Conservation (phyloP, 2,888 invertebrate genomes). For the Lasioglossum malachurum region DNA sequence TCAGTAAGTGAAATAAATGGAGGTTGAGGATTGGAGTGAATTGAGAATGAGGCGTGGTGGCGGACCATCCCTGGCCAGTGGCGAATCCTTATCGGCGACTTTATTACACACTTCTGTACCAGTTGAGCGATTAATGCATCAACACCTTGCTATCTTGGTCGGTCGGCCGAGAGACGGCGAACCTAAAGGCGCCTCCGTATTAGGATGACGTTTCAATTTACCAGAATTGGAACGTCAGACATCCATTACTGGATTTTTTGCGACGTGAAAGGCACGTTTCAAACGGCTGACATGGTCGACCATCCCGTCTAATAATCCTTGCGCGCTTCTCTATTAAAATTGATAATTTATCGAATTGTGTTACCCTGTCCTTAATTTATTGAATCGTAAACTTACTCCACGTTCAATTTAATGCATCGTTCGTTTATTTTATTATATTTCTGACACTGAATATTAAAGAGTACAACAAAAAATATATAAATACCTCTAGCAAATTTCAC, state of each 20-base stretch:
- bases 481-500: no score
- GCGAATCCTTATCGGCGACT: slow-evolving; percentile 31
- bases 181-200: slow-evolving; percentile 19
- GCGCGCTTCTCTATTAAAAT: neutral
- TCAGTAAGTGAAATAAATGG: neutral
- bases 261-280: neutral
- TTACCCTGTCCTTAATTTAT: neutral
- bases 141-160: slow-evolving; percentile 16
- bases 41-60: neutral
- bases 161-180: neutral
- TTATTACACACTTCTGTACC: slow-evolving; percentile 20
- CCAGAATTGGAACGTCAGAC: neutral
- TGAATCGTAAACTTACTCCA: neutral
- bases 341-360: neutral
- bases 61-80: neutral
- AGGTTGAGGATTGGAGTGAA: neutral
- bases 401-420: neutral
- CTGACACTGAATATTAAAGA: no score
- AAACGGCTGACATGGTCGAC: neutral
- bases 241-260: neutral
- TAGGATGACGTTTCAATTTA: slow-evolving; percentile 29
- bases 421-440: neutral
- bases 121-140: slow-evolving; percentile 44
- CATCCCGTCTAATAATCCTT: neutral
- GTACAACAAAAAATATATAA: no score